Percentiles rank a stretch among this genome's conserved stretches.
Conservation (phyloP, 2,888 invertebrate species). For the Mellilla xanthometata region DNA sequence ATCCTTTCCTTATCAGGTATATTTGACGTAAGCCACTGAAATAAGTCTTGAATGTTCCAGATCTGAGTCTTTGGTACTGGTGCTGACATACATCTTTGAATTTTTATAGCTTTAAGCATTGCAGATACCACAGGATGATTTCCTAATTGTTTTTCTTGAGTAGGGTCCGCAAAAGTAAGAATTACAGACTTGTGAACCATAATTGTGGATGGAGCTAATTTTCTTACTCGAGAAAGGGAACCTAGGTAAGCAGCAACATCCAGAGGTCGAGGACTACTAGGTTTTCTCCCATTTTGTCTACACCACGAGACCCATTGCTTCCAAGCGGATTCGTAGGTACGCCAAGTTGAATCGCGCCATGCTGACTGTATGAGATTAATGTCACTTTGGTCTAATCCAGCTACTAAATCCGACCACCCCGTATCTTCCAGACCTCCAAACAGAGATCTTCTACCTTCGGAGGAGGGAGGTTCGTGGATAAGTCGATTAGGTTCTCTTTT, state of each 20-base stretch:
- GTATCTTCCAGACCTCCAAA: conserved; percentile 34
- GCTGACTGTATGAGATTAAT: conserved; percentile 9
- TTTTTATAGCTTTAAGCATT: not conserved
- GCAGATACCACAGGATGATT: not conserved
- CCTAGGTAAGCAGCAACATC: conserved; percentile 20
- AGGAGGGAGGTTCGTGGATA: conserved; percentile 19
- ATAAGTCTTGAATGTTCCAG: not conserved
- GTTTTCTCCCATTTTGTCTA: conserved; percentile 13
- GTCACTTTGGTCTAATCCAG: conserved; percentile 1
- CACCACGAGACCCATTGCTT: conserved; percentile 29
- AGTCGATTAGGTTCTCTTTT: conserved; percentile 19
- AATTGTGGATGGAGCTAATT: conserved; percentile 21
- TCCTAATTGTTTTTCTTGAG: not conserved
- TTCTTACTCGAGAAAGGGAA: conserved; percentile 7
- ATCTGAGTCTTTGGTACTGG: not conserved
- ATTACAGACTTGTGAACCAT: conserved; percentile 28
- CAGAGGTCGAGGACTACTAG: conserved; percentile 22
- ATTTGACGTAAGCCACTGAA: not conserved
- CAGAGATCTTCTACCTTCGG: conserved; percentile 13
- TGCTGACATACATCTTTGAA: not conserved
- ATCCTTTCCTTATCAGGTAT: not conserved
- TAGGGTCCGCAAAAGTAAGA: conserved; percentile 16
- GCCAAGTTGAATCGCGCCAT: conserved; percentile 26
- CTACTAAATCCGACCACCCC: conserved; percentile 27
- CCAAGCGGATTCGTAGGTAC: conserved; percentile 23